Evolutionary conservation across 2,797 vertebrate species (phyloP).

Genomic region (Iguana delicatissima): DNA sequence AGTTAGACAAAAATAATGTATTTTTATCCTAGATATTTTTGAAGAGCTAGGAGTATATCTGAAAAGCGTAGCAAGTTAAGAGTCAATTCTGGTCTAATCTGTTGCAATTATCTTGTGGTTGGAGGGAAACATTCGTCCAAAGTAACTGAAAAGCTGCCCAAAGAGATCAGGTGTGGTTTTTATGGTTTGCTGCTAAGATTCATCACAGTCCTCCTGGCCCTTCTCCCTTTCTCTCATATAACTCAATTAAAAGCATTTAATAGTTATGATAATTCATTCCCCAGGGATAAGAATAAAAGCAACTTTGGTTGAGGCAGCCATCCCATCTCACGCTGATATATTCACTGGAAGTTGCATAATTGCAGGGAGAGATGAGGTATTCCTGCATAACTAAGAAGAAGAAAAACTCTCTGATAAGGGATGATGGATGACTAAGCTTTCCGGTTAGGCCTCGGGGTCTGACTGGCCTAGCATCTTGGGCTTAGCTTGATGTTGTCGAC

Average conservation of each 20-base stretch:
- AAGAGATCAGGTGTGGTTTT: conserved; percentile 18
- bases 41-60: not conserved
- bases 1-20: not conserved
- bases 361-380: not conserved
- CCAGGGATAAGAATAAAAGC: not conserved
- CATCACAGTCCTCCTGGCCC: not conserved
- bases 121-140: not conserved
- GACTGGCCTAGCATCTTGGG: conserved; percentile 77
- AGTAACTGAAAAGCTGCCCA: not conserved
- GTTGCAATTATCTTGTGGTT: conserved; percentile 1
- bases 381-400: conserved; percentile 39
- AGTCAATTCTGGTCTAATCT: not conserved
- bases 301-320: conserved; percentile 22
- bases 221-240: conserved; percentile 1
- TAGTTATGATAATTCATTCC: conserved; percentile 33
- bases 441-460: conserved; percentile 82
- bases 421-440: conserved; percentile 82
- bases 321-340: not conserved
- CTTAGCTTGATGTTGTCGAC: conserved; percentile 76
- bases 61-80: not conserved
- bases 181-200: conserved; percentile 7
- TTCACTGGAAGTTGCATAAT: conserved; percentile 26
- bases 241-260: conserved; percentile 31
- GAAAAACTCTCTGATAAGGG: conserved; percentile 70
- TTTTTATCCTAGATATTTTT: not conserved